Percentiles rank a stretch among this genome's conserved stretches.
Conservation (phyloP, 1,140 invertebrate species). For the Whitmania pigra region DNA sequence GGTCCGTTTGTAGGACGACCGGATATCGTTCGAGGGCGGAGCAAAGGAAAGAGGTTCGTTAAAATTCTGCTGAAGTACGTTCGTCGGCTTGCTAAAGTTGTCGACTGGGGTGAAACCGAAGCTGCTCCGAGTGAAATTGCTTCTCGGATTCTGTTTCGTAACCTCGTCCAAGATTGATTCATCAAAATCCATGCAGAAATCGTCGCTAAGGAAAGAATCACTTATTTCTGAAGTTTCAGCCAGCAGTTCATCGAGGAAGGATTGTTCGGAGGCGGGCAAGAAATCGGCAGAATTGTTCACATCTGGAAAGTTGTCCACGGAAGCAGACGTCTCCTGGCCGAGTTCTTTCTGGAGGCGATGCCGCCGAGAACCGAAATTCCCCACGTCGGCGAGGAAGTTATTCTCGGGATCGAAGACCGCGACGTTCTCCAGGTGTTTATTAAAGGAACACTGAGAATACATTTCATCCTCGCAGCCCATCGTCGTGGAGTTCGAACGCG, state of each 20-base stretch:
- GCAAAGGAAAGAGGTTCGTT: no score
- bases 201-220: background rate
- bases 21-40: no score
- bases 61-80: no score
- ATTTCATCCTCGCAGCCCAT: no score
- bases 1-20: no score
- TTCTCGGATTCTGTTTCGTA: no score
- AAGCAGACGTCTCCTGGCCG: background rate
- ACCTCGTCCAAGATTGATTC: no score
- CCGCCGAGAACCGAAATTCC: background rate
- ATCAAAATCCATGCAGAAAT: no score
- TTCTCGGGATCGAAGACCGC: background rate
- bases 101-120: no score
- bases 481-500: background rate
- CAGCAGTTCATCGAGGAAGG: constrained; percentile 7
- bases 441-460: no score
- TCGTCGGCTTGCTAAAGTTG: no score
- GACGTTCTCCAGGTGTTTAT: background rate
- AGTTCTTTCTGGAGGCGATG: background rate
- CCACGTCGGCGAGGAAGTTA: background rate
- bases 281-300: background rate
- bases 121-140: no score
- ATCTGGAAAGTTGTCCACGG: background rate
- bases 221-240: background rate
- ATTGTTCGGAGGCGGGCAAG: background rate